phyloP scores from a whole-genome alignment of 2,888 invertebrate species.

The Molorchus minor region DNA sequence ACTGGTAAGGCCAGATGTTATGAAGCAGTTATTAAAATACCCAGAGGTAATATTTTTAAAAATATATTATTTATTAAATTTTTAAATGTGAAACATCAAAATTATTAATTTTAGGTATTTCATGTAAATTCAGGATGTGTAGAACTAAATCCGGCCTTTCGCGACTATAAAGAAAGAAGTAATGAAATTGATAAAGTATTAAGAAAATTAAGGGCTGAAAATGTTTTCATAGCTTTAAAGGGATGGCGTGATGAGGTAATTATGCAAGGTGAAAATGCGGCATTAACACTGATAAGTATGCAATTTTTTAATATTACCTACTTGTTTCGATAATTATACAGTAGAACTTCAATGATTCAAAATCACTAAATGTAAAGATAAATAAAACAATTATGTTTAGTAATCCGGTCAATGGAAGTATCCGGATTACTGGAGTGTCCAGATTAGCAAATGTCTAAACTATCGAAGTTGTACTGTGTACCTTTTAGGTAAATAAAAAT shows the following conservation, averaged over 20 bases:
- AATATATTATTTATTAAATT: background rate
- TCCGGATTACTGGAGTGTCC: too few species aligned
- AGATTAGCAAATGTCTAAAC: too few species aligned
- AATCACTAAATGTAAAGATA: too few species aligned
- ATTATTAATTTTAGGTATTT: constrained; percentile 69
- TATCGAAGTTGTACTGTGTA: too few species aligned
- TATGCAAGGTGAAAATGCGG: background rate
- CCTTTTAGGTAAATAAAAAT: too few species aligned
- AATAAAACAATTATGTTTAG: too few species aligned
- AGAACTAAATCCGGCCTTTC: constrained; percentile 86
- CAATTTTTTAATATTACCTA: too few species aligned
- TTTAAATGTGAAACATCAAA: background rate
- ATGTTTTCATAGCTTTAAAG: constrained; percentile 81
- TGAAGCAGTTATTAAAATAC: constrained; percentile 80
- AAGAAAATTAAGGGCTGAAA: constrained; percentile 76
- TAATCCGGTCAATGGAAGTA: too few species aligned
- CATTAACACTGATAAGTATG: background rate
- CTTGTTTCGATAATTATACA: too few species aligned
- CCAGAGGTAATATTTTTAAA: constrained; percentile 76
- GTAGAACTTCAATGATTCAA: too few species aligned
- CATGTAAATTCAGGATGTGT: constrained; percentile 77
- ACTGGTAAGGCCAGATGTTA: constrained; percentile 83
- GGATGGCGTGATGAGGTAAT: constrained; percentile 94
- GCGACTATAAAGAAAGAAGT: constrained; percentile 85
- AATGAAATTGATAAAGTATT: constrained; percentile 81